Evolutionary conservation across 2,888 invertebrate species (phyloP).

Genomic region (Apomyelois bistriatella): DNA sequence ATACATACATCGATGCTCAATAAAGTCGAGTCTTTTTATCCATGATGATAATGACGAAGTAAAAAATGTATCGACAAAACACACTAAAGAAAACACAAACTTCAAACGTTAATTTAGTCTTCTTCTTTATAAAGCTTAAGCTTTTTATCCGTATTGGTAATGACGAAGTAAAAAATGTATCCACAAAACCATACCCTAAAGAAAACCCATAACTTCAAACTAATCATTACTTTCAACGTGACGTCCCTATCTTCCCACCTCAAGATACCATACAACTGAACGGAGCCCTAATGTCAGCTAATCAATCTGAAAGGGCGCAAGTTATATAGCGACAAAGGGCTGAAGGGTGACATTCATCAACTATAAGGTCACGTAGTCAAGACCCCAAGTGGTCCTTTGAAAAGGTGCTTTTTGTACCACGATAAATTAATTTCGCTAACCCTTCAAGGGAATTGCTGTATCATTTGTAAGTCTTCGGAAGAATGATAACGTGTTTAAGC

Average conservation of each 20-base stretch:
- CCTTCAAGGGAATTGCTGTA: not conserved
- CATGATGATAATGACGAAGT: too few species aligned
- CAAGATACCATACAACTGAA: constrained; percentile 64
- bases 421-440: constrained; percentile 57
- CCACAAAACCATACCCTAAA: not conserved
- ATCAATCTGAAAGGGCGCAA: constrained; percentile 67
- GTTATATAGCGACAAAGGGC: constrained; percentile 58
- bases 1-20: too few species aligned
- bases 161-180: not conserved
- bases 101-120: too few species aligned
- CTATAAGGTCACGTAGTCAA: constrained; percentile 44
- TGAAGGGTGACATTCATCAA: constrained; percentile 64
- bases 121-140: too few species aligned
- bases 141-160: too few species aligned
- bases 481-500: not conserved
- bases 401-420: constrained; percentile 52
- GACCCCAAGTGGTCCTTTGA: constrained; percentile 55
- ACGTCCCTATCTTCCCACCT: constrained; percentile 13
- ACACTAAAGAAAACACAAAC: too few species aligned
- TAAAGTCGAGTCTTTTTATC: too few species aligned
- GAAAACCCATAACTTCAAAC: constrained; percentile 12
- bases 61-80: too few species aligned
- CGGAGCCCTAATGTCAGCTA: constrained; percentile 69
- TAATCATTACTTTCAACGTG: constrained; percentile 14
- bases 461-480: not conserved